phyloP scores from a whole-genome alignment of 2,797 vertebrate genomes.

The Labeo calbasu region DNA sequence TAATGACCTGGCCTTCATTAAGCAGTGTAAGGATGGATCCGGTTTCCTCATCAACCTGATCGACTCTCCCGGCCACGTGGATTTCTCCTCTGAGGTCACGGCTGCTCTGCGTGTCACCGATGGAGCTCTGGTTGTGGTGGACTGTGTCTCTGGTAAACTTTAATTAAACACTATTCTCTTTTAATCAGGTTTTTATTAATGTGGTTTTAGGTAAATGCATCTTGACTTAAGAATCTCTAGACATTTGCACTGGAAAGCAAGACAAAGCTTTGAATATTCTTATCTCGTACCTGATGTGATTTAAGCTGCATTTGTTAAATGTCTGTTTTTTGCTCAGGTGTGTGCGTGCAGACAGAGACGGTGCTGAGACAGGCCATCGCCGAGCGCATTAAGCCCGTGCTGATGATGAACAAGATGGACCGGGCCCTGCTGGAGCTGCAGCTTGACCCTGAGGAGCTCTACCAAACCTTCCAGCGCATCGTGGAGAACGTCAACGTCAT shows the following conservation, averaged over 20 bases:
- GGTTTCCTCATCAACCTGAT: conserved; percentile 97
- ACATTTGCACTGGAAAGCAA: too few species aligned
- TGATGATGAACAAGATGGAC: conserved; percentile 99
- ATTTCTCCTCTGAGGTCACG: conserved; percentile 96
- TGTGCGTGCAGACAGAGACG: conserved; percentile 95
- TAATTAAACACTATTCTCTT: too few species aligned
- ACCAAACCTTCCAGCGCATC: conserved; percentile 94
- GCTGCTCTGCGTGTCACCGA: conserved; percentile 95
- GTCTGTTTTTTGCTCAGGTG: conserved; percentile 72
- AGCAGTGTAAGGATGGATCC: conserved; percentile 89
- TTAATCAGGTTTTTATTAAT: too few species aligned
- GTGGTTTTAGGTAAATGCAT: too few species aligned
- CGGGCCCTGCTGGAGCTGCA: conserved; percentile 93
- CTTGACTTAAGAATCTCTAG: too few species aligned
- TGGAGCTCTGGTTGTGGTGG: conserved; percentile 93
- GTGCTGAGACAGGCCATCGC: conserved; percentile 95
- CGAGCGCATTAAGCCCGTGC: conserved; percentile 92
- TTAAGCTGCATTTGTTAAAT: not conserved
- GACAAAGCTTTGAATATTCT: too few species aligned
- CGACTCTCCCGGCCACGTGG: conserved; percentile 93
- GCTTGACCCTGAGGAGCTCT: conserved; percentile 89
- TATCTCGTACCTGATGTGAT: too few species aligned
- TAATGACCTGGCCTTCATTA: conserved; percentile 92
- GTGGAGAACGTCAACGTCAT: conserved; percentile 95
- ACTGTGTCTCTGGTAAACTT: conserved; percentile 93